Base-by-base conservation (phyloP, 1,140 invertebrate species). In the Bombus fervidus region DNA sequence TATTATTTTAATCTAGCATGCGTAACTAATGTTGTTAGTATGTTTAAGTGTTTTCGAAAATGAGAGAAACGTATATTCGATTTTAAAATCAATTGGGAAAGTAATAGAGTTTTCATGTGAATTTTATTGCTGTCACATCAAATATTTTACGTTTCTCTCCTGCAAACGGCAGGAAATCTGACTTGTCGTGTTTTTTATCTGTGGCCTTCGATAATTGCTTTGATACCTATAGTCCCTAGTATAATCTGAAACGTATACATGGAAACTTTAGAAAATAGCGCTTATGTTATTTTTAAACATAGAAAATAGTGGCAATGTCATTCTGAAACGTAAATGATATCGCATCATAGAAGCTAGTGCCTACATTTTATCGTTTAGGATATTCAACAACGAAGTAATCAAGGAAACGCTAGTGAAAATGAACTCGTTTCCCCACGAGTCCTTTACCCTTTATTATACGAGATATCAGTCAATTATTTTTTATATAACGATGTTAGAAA, bases 111-210 rank as follows among this genome's bases (percentile, higher is more conserved):
- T 0, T 0, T 22, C 18, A 0, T 22, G 18, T 2, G 47, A 53
- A 53, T 22, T 18, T 8, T 18, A 53, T 8, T 22, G 47, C 1
- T 5, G 47, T 6, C 47, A 2, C 47, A 0, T 22, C 22, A 22
- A 0, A 4, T 22, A 6, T 22, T 53, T 22, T 22, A 53, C 47
- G 47, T 8, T 53, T 8, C 0, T 22, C 47, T 53, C 5, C 47
- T 53, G 5, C 0, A 22, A 53, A 53, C 8, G 5, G 0, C 18
- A 0, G 18, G 1, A 62, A 25, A 10, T 57, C 2, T 25, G 9
- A 28, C 8, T 28, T 59, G 0, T 5, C 53, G 25, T 13, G 28
- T 62, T 5, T 62, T 0, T 5, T 22, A 62, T 62, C 25, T 0
- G 59, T 10, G 28, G 59, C 59, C 3, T 59, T 18, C 1, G 4